Conservation (phyloP, 2,113 vertebrate genomes). For the Sturnus vulgaris region DNA sequence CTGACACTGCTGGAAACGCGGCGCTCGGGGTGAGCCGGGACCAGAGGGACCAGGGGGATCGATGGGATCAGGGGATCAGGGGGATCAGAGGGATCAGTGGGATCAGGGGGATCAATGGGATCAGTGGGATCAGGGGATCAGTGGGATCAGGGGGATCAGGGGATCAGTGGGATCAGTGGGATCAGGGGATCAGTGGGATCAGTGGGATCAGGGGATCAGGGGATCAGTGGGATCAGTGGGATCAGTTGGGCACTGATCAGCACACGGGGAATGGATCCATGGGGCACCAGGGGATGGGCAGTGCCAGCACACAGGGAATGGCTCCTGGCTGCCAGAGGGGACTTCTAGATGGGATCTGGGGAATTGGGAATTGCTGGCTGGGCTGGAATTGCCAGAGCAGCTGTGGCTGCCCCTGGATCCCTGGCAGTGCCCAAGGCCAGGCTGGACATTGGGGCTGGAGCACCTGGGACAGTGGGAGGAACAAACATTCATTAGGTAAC, state of each 20-base stretch:
- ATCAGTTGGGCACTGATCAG: background rate
- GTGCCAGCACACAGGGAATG: background rate
- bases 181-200: too few relatives aligned
- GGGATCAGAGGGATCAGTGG: too few relatives aligned
- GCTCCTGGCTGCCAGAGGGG: background rate
- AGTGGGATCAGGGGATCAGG: too few relatives aligned
- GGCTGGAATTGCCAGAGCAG: background rate
- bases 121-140: too few relatives aligned
- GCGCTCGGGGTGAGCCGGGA: constrained; percentile 83
- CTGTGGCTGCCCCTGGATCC: background rate
- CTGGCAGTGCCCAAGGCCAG: background rate
- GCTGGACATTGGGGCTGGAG: background rate
- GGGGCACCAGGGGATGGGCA: background rate
- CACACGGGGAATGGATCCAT: background rate
- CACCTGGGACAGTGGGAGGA: background rate
- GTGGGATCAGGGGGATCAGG: too few relatives aligned
- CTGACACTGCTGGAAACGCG: constrained; percentile 89
- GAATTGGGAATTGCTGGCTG: background rate
- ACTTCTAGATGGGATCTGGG: background rate
- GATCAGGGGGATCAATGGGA: too few relatives aligned
- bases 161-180: too few relatives aligned
- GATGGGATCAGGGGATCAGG: too few relatives aligned
- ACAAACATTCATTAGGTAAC: background rate
- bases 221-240: too few relatives aligned
- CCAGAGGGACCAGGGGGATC: too few relatives aligned